Evolutionary conservation across 92 coral and sea anemone genomes (phyloP).

Genomic region (Ricordea florida): DNA sequence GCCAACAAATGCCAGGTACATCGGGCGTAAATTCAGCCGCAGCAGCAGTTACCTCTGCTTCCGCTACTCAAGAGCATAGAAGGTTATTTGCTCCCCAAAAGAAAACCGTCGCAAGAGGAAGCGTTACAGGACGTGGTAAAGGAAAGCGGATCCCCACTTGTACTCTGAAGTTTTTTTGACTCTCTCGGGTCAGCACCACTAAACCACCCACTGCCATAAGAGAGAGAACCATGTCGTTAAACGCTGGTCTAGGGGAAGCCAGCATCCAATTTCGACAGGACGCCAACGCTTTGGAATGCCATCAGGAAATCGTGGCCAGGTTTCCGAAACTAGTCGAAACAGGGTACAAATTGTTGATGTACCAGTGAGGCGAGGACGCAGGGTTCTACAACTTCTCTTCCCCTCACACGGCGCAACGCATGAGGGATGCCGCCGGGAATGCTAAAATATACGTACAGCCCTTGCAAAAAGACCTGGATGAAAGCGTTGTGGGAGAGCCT

Average conservation of each 20-base stretch:
- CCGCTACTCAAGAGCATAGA: constrained; percentile 12
- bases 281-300: constrained; percentile 32
- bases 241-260: constrained; percentile 63
- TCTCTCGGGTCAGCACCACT: constrained; percentile 24
- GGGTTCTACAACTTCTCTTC: constrained; percentile 45
- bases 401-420: constrained; percentile 36
- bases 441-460: constrained; percentile 46
- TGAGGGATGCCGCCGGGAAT: constrained; percentile 56
- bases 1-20: constrained; percentile 20
- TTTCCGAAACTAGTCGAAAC: constrained; percentile 40
- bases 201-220: constrained; percentile 54
- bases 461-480: constrained; percentile 41
- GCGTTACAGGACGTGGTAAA: constrained; percentile 17
- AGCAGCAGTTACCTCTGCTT: constrained; percentile 16
- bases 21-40: constrained; percentile 15
- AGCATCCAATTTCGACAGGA: constrained; percentile 43
- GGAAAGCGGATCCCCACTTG: constrained; percentile 46
- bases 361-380: constrained; percentile 60
- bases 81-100: constrained; percentile 4
- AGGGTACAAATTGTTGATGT: constrained; percentile 49
- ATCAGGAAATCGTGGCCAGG: constrained; percentile 46
- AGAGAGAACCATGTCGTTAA: constrained; percentile 39
- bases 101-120: not conserved
- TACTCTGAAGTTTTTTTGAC: constrained; percentile 46
- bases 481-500: not conserved